Evolutionary conservation across 53 echinoderm and acorn worm species (phyloP), one percentile per base, ranked within the genome.

Genomic region (Luidia sarsii): DNA sequence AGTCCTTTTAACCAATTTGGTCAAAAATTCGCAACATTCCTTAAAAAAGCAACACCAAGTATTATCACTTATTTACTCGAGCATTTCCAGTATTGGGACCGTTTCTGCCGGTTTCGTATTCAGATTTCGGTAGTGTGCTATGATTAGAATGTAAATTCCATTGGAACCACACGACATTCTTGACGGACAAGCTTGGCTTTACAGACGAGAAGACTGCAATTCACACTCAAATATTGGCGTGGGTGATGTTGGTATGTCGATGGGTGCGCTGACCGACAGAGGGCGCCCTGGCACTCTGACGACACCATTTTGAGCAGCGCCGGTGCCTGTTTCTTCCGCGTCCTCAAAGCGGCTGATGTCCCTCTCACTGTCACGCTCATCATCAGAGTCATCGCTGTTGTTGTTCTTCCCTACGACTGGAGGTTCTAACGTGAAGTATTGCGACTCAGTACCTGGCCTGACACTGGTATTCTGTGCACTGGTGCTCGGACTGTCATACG

Each of bases 331-430:
- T 71, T 72, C 72, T 15, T 72, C 72, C 0, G 72, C 72, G 55
- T 72, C 72, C 25, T 72, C 72, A 22, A 72, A 72, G 3, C 72
- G 72, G 16, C 72, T 39, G 3, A 39, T 54, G 29, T 72, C 72
- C 16, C 25, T n/a, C 0, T 53, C 54, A 36, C 55, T 72, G 7
- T 72, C 72, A 1, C 18, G 57, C 16, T 72, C 72, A 27, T 72
- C 72, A 20, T 72, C 72, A 15, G 72, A 72, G 3, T 72, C 72
- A 14, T 54, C 72, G 55, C 56, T 72, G 55, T 34, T 72, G 31
- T 41, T 13, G 25, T 41, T 23, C 10, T 19, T 34, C 4, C 16
- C 70, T 32, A 38, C 16, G 16, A 7, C 9, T 16, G 11, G 53
- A 22, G 72, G 72, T 20, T 72, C 72, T 0, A 72, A 56, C 20